These are phyloP conservation scores for Pseudomugil tenellus DNA, from an alignment of 2,797 vertebrate species.

Conservation along the genomic window DNA sequence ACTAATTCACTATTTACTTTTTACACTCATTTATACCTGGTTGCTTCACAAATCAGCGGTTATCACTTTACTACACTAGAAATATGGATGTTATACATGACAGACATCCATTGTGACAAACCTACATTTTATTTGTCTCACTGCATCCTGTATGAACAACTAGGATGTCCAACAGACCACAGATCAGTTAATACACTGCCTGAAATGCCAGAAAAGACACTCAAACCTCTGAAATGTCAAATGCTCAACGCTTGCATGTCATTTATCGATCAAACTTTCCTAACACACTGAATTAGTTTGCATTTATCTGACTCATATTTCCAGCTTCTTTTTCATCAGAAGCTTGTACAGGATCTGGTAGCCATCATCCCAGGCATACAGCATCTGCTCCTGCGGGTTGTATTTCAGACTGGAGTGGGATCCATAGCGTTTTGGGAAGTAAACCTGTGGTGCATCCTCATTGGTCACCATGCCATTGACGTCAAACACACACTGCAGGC, in stretches of 20 bases:
- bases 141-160: not conserved
- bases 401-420: slow-evolving; percentile 95
- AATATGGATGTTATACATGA: not conserved
- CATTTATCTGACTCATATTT: slow-evolving; percentile 65
- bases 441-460: slow-evolving; percentile 89
- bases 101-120: not conserved
- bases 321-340: slow-evolving; percentile 91
- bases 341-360: slow-evolving; percentile 98
- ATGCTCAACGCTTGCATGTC: not conserved
- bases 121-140: not conserved
- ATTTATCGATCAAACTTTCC: slow-evolving; percentile 2
- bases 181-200: not conserved
- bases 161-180: not conserved
- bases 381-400: slow-evolving; percentile 90
- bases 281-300: not conserved
- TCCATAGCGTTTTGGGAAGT: slow-evolving; percentile 95
- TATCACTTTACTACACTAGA: not conserved
- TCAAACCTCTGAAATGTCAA: not conserved
- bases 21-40: not conserved
- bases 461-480: slow-evolving; percentile 89
- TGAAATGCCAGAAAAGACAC: not conserved
- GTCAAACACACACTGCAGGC: slow-evolving; percentile 94
- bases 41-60: slow-evolving; percentile 5
- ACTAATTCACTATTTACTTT: not conserved
- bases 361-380: slow-evolving; percentile 98